Conservation (phyloP, 2,888 invertebrate genomes). For the Molorchus minor region DNA sequence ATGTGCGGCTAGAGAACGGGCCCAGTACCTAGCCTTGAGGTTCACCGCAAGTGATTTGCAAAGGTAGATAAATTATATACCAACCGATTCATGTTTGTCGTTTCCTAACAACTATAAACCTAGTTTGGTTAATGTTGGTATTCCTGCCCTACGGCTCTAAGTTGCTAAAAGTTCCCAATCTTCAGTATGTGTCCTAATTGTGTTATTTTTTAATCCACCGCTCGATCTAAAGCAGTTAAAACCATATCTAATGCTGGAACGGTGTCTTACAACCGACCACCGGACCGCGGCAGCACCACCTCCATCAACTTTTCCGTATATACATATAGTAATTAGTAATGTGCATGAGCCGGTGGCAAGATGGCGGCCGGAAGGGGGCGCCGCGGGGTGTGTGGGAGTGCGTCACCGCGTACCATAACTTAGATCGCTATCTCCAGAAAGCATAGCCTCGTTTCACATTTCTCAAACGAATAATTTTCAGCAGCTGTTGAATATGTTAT, state of each 20-base stretch:
- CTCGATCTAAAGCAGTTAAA: slow-evolving; percentile 19
- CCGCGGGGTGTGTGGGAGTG: slow-evolving; percentile 61
- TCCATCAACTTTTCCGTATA: slow-evolving; percentile 29
- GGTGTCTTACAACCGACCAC: slow-evolving; percentile 48
- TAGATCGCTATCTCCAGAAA: slow-evolving; percentile 60
- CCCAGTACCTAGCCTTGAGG: no score
- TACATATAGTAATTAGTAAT: slow-evolving; percentile 40
- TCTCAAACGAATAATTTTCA: slow-evolving; percentile 60
- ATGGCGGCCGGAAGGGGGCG: slow-evolving; percentile 61
- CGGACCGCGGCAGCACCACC: slow-evolving; percentile 43
- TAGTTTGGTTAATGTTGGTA: no score
- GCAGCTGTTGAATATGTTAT: slow-evolving; percentile 61
- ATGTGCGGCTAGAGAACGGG: no score
- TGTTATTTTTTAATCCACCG: slow-evolving; percentile 1
- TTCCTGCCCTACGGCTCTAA: no score
- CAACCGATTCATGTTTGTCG: no score
- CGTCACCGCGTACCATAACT: slow-evolving; percentile 61
- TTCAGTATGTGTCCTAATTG: background rate
- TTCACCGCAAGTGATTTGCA: no score
- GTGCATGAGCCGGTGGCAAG: slow-evolving; percentile 55
- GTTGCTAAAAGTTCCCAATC: no score
- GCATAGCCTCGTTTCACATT: slow-evolving; percentile 57
- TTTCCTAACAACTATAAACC: no score
- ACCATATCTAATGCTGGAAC: slow-evolving; percentile 50
- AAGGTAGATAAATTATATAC: no score